Evolutionary conservation across 2,113 vertebrate species (phyloP), one percentile per base, ranked within the genome.

Genomic region (Amazona guildingii): DNA sequence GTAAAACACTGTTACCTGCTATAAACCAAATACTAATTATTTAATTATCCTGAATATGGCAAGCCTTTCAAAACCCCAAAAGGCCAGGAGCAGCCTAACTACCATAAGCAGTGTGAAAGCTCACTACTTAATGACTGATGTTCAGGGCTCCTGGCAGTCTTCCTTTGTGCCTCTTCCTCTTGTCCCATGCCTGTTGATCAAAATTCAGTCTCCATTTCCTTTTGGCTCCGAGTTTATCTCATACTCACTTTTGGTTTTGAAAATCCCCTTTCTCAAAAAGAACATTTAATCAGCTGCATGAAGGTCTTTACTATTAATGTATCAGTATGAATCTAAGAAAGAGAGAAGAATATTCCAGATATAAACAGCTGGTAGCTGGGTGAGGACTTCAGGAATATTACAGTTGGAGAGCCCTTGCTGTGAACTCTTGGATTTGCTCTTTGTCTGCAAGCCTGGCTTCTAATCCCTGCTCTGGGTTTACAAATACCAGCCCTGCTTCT

Each of bases 371-470:
- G 64, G 19, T 68, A n/a, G 84, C 66, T 88, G 33, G 25, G n/a
- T 73, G 69, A 79, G 68, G 69, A 79, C 83, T 86, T 81, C 35
- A 76, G 75, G 43, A 94, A 83, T 61, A 84, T 52, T 72, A 24
- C 3, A 61, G 35, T 8, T 86, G 57, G 64, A 72, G 64, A 92
- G 52, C 64, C 43, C 66, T 95, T 84, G 76, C 76, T 87, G 72
- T 78, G 80, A 91, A 86, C 73, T 52, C 79, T 55, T 90, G 61
- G 49, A 72, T 93, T 94, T 93, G 55, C 25, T 86, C 79, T 94
- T 95, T 92, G 87, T 87, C 75, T 88, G 64, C 61, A 90, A 90
- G 51, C 59, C 85, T 93, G 85, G 68, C 27, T 94, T 81, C 76
- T 93, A 93, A 92, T 88, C 86, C 72, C 43, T 27, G 18, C 76